Percentiles rank a stretch among this genome's conserved stretches.
These are phyloP conservation scores for Diacarnus erythraeanus DNA, from an alignment of 37 sponge, comb jelly and placozoan species.

Conservation along the genomic window DNA sequence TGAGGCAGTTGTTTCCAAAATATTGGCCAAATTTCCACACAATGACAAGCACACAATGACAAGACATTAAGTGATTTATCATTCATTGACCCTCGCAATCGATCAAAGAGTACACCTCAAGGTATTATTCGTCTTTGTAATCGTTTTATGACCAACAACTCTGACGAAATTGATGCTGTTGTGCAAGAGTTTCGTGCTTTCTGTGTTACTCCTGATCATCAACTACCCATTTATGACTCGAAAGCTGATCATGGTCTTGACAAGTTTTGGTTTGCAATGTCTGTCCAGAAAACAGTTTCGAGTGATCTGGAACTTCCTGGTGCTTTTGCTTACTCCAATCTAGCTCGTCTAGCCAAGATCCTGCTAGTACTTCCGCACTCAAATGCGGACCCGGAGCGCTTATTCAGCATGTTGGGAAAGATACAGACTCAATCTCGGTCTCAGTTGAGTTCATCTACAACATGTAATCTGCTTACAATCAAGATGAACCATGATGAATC, in stretches of 20 bases:
- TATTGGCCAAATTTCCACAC: conserved; percentile 41
- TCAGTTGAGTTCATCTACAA: background rate
- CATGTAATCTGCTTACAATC: background rate
- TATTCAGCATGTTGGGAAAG: background rate
- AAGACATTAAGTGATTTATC: background rate
- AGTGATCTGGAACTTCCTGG: too few relatives aligned
- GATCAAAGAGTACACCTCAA: background rate
- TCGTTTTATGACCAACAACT: background rate
- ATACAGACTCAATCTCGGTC: background rate
- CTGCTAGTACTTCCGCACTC: background rate
- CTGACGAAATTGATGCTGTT: background rate
- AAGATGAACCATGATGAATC: background rate
- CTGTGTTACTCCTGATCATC: background rate
- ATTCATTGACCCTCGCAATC: background rate
- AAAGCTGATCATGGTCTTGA: background rate
- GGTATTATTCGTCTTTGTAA: background rate
- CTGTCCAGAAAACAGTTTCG: too few relatives aligned
- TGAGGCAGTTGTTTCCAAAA: conserved; percentile 27
- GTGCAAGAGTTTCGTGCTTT: background rate
- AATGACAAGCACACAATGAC: conserved; percentile 15
- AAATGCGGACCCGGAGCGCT: background rate
- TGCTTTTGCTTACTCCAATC: background rate
- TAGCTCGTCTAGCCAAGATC: background rate
- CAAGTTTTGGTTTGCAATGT: background rate
- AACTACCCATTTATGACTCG: background rate